Evolutionary conservation across 2,113 vertebrate species (phyloP).

Genomic region (Platichthys stellatus): DNA sequence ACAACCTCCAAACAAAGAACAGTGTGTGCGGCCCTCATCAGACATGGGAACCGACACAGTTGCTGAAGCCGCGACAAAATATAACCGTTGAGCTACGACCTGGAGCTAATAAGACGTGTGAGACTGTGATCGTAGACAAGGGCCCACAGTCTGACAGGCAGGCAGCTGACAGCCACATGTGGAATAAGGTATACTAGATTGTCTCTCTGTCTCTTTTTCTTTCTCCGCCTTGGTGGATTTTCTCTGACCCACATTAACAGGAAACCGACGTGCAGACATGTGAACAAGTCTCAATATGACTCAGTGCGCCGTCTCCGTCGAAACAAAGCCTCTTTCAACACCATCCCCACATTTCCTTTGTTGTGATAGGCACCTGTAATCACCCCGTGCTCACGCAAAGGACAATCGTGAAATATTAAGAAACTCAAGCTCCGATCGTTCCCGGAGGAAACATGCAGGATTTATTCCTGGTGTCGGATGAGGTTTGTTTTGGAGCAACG

Average conservation of each 20-base stretch:
- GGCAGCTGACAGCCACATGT: slow-evolving; percentile 48
- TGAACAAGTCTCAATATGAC: slow-evolving; percentile 62
- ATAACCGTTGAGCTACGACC: slow-evolving; percentile 34
- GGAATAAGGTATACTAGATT: slow-evolving; percentile 34
- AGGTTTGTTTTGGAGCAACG: slow-evolving; percentile 34
- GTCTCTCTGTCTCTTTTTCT: slow-evolving; percentile 14
- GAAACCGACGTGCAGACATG: slow-evolving; percentile 56
- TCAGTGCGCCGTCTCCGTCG: slow-evolving; percentile 49
- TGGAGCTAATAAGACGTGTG: slow-evolving; percentile 55
- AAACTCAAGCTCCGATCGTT: slow-evolving; percentile 37
- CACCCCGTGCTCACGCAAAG: slow-evolving; percentile 30
- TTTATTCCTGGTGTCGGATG: slow-evolving; percentile 41
- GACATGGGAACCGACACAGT: slow-evolving; percentile 41
- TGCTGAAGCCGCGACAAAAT: slow-evolving; percentile 59
- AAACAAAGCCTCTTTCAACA: slow-evolving; percentile 67
- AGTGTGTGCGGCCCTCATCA: slow-evolving; percentile 50
- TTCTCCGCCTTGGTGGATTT: slow-evolving; percentile 51
- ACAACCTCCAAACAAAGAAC: slow-evolving; percentile 67
- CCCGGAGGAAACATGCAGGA: slow-evolving; percentile 35
- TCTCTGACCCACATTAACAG: slow-evolving; percentile 73
- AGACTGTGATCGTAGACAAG: slow-evolving; percentile 36
- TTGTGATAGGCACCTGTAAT: slow-evolving; percentile 62
- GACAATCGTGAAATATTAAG: slow-evolving; percentile 63
- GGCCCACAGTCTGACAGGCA: slow-evolving; percentile 14
- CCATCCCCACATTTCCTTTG: slow-evolving; percentile 37